Percentiles rank a stretch among this genome's conserved stretches.
These are phyloP conservation scores for Hydroisotoma schaefferi DNA, from an alignment of 2,888 invertebrate genomes.

Conservation along the genomic window DNA sequence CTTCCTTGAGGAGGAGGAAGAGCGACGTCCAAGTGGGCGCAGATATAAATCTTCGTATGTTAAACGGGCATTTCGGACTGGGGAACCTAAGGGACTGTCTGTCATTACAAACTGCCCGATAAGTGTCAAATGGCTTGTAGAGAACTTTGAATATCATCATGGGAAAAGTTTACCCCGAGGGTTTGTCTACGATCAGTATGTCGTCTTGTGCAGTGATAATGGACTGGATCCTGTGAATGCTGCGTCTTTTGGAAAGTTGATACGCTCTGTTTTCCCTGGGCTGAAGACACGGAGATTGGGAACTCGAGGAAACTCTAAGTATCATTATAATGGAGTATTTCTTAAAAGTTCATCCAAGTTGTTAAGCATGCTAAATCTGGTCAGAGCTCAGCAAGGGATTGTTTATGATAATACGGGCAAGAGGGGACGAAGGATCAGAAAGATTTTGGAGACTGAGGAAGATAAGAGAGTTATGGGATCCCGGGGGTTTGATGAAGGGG, in stretches of 20 bases:
- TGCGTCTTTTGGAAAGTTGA: slow-evolving; percentile 11
- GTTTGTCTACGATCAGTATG: slow-evolving; percentile 32
- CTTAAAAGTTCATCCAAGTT: slow-evolving; percentile 14
- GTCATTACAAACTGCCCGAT: slow-evolving; percentile 27
- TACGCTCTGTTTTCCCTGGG: slow-evolving; percentile 11
- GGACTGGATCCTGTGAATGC: slow-evolving; percentile 14
- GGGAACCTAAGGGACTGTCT: slow-evolving; percentile 5
- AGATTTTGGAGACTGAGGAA: slow-evolving; percentile 17
- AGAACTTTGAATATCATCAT: slow-evolving; percentile 29
- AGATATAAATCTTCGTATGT: neutral
- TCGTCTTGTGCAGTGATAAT: slow-evolving; percentile 20
- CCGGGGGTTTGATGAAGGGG: slow-evolving; percentile 26
- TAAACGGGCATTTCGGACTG: neutral
- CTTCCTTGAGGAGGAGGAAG: neutral
- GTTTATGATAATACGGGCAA: slow-evolving; percentile 26
- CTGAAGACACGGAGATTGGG: slow-evolving; percentile 11
- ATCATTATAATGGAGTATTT: slow-evolving; percentile 14
- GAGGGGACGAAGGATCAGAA: slow-evolving; percentile 22
- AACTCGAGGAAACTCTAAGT: slow-evolving; percentile 12
- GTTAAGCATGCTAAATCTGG: slow-evolving; percentile 20
- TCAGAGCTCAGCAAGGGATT: slow-evolving; percentile 28
- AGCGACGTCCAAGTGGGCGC: neutral
- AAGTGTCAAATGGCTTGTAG: slow-evolving; percentile 30
- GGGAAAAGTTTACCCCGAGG: slow-evolving; percentile 30
- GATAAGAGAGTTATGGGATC: slow-evolving; percentile 22